Evolutionary conservation across 2,797 vertebrate species (phyloP).

Genomic region (Enteromius thamalakanensis): DNA sequence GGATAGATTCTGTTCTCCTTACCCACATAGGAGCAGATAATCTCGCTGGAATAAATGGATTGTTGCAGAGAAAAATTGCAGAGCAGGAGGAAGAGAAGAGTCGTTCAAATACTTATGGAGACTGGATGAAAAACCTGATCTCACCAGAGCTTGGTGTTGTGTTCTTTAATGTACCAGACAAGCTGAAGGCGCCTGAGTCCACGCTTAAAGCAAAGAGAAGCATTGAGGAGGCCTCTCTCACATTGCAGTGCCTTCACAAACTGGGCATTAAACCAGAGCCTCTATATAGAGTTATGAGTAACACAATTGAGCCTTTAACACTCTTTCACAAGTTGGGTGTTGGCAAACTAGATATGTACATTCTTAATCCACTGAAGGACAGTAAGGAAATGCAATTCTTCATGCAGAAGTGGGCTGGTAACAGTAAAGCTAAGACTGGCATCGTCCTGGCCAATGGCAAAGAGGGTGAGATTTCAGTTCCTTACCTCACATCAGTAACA

Average conservation of each 20-base stretch:
- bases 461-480: conserved; percentile 98
- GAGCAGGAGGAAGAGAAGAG: conserved; percentile 94
- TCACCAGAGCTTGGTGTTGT: conserved; percentile 97
- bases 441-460: conserved; percentile 92
- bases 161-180: conserved; percentile 97
- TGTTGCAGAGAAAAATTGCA: conserved; percentile 96
- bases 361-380: conserved; percentile 96
- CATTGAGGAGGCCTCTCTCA: conserved; percentile 95
- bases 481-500: conserved; percentile 96
- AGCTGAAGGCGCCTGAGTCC: conserved; percentile 90
- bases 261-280: conserved; percentile 94
- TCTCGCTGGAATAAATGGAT: conserved; percentile 94
- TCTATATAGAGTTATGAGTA: conserved; percentile 91
- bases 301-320: conserved; percentile 93
- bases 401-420: conserved; percentile 99
- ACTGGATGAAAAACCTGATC: conserved; percentile 97
- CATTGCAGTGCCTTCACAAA: conserved; percentile 92
- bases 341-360: conserved; percentile 96
- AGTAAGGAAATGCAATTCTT: conserved; percentile 99
- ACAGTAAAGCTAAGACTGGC: conserved; percentile 98
- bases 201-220: conserved; percentile 94
- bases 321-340: conserved; percentile 98
- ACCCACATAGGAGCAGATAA: conserved; percentile 99
- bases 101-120: conserved; percentile 88
- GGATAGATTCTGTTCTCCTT: conserved; percentile 95